phyloP scores from a whole-genome alignment of 2,113 vertebrate genomes.

The Perognathus longimembris region DNA sequence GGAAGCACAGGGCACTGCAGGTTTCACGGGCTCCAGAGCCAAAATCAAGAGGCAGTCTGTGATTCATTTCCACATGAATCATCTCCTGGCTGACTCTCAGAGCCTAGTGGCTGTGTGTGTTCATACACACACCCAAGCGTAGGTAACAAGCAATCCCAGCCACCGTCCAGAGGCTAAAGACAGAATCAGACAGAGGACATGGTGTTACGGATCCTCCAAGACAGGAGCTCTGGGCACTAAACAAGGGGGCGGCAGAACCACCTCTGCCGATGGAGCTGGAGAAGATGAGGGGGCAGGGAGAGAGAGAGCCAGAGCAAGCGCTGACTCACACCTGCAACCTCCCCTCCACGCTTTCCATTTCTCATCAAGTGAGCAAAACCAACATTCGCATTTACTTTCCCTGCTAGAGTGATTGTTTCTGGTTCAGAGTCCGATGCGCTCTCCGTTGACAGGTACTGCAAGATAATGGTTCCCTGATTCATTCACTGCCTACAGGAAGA shows the following conservation, averaged over 20 bases:
- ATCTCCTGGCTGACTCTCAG: fast-evolving
- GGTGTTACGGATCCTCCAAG: background rate
- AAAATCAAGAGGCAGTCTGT: background rate
- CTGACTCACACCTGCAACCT: background rate
- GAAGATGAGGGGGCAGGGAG: background rate
- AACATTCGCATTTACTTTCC: background rate
- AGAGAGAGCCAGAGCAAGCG: background rate
- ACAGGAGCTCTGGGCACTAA: background rate
- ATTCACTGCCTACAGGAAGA: background rate
- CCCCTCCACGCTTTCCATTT: background rate
- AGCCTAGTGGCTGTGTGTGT: background rate
- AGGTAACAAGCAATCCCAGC: background rate
- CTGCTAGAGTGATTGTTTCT: background rate
- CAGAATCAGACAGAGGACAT: background rate
- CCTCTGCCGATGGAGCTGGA: background rate
- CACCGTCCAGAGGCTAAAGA: background rate
- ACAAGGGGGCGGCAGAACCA: background rate
- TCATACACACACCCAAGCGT: background rate
- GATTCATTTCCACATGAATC: background rate
- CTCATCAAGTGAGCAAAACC: background rate
- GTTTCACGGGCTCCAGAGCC: background rate
- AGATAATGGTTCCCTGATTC: background rate
- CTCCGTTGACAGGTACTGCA: background rate
- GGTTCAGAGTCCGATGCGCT: background rate
- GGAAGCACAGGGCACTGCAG: too few species aligned